phyloP scores from a whole-genome alignment of 2,888 invertebrate genomes.

The Chydorus sphaericus region DNA sequence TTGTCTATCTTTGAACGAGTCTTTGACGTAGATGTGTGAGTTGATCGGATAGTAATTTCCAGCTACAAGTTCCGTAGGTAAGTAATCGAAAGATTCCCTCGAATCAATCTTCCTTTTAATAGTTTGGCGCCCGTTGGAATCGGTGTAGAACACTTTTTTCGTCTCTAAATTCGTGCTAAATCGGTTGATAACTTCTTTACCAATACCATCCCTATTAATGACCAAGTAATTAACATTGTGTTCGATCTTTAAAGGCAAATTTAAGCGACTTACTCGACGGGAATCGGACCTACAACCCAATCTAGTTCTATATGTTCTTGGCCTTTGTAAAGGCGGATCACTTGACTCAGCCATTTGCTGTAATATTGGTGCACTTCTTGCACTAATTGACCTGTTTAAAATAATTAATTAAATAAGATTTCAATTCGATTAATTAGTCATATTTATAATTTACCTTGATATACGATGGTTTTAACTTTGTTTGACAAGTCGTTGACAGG shows the following conservation, averaged over 20 bases:
- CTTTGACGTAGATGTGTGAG: slow-evolving; percentile 54
- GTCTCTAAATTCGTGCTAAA: slow-evolving; percentile 47
- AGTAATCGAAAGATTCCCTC: slow-evolving; percentile 55
- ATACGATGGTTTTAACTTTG: too few relatives aligned
- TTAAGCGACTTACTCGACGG: too few relatives aligned
- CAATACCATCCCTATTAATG: slow-evolving; percentile 42
- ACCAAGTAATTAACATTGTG: background rate
- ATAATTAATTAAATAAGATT: too few relatives aligned
- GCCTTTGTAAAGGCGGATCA: slow-evolving; percentile 39
- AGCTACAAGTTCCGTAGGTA: slow-evolving; percentile 53
- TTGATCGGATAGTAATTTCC: slow-evolving; percentile 92
- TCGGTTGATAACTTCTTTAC: slow-evolving; percentile 68
- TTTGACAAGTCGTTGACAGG: too few relatives aligned
- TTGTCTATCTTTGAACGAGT: slow-evolving; percentile 29
- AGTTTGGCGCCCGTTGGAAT: slow-evolving; percentile 82
- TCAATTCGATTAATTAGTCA: too few relatives aligned
- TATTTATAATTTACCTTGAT: too few relatives aligned
- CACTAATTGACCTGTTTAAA: slow-evolving; percentile 31
- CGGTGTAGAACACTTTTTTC: slow-evolving; percentile 64
- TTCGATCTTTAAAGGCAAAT: background rate
- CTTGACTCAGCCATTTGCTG: slow-evolving; percentile 44
- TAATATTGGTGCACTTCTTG: slow-evolving; percentile 50
- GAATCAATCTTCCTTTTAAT: slow-evolving; percentile 49
- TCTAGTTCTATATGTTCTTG: slow-evolving; percentile 33
- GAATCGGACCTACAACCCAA: slow-evolving; percentile 41